These are phyloP conservation scores for Bucco capensis DNA, from an alignment of 2,113 vertebrate species.

Conservation along the genomic window DNA sequence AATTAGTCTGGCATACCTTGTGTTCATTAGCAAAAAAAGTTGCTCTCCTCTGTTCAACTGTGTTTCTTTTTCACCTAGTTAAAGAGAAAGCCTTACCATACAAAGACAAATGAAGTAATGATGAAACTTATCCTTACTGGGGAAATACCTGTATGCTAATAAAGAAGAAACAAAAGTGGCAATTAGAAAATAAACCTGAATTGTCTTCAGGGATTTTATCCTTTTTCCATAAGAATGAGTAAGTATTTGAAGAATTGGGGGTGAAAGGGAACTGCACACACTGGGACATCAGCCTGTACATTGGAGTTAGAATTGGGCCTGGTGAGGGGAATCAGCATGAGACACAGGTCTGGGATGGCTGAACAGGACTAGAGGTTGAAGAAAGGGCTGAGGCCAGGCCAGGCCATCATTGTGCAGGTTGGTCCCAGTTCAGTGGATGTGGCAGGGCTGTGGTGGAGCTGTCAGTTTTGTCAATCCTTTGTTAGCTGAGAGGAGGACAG, in stretches of 20 bases:
- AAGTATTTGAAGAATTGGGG: not conserved
- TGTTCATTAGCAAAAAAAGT: not conserved
- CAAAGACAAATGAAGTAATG: not conserved
- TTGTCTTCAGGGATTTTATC: not conserved
- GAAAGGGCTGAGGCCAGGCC: not conserved
- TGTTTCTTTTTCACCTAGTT: not conserved
- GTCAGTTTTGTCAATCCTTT: not conserved
- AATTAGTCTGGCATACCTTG: not conserved
- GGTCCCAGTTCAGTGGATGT: fast-evolving
- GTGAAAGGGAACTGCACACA: not conserved
- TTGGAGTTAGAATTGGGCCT: not conserved
- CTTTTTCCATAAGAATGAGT: not conserved
- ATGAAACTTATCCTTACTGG: not conserved
- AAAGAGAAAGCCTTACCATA: not conserved
- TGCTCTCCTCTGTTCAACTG: not conserved
- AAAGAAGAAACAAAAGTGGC: not conserved
- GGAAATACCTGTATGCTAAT: not conserved
- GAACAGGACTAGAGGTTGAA: not conserved
- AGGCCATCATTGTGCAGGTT: not conserved
- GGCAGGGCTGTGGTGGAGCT: not conserved
- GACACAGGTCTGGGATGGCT: not conserved
- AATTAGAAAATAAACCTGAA: not conserved
- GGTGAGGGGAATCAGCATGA: not conserved
- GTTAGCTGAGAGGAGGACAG: not conserved
- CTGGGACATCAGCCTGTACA: not conserved